Evolutionary conservation across 2,797 vertebrate genomes (phyloP), one percentile per base, ranked within the genome.

Genomic region (Hypotaenidia okinawae): DNA sequence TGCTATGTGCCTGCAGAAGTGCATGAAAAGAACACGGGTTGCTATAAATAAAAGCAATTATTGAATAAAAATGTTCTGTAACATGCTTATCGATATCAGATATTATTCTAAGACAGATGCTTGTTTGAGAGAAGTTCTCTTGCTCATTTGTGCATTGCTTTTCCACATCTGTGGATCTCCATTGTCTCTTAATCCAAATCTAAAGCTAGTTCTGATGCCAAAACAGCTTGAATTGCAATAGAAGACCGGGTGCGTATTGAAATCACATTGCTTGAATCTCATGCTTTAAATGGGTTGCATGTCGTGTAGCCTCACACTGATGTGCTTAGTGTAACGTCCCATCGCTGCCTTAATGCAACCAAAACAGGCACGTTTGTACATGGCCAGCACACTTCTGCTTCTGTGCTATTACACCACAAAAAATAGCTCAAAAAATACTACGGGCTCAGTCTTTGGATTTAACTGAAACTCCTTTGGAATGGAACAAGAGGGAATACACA

Each of bases 11-110:
- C 64, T 91, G 67, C 80, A 58, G 58, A 86, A 93, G 49, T 79
- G 61, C 37, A 5, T 83, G 63, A 45, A 74, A 89, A 87, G 80
- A 87, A 92, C 51, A 90, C 54, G 51, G 72, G 11, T 83, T 96
- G 72, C 90, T 94, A 90, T 93, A 96, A 96, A 87, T 95, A 77
- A 22, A 17, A 58, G 22, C 27, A 30, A 45, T 89, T 87, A 35
- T 22, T 22, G 24, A 84, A 68, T 73, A 82, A 69, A 84, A 95
- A 79, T 49, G 74, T 89, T 83, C 78, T 94, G 57, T 58, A 45
- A 61, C 84, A 57, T 66, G 70, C 61, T 88, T 87, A 84, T 93
- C 85, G 54, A 45, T 96, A 84, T 45, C 41, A 2, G 77, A 17
- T 90, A 55, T 76, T 94, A 76, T 70, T 77, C 69, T 59, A 69